Evolutionary conservation across 2,797 vertebrate genomes (phyloP).

Genomic region (Rhyacichthys aspro): DNA sequence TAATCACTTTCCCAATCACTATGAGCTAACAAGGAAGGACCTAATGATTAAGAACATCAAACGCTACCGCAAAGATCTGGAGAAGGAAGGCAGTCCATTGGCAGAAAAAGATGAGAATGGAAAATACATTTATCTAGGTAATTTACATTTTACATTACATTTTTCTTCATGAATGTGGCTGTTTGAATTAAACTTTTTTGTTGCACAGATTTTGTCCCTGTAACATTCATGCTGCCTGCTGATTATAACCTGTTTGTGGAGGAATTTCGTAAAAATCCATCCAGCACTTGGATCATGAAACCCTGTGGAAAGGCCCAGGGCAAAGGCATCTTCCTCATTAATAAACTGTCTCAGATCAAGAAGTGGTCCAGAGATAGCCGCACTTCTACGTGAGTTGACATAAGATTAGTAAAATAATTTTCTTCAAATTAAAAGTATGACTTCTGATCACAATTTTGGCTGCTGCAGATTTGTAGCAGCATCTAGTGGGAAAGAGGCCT

Average conservation of each 20-base stretch:
- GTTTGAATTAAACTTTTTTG: neutral
- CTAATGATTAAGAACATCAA: conserved; percentile 99
- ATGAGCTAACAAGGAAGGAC: conserved; percentile 96
- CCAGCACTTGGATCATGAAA: conserved; percentile 99
- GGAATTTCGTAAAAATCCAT: conserved; percentile 96
- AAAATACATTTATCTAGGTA: conserved; percentile 95
- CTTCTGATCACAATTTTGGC: conserved; percentile 1
- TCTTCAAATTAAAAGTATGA: neutral
- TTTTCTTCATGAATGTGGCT: neutral
- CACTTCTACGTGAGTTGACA: conserved; percentile 89
- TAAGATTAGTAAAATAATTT: neutral
- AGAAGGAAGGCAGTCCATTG: conserved; percentile 92
- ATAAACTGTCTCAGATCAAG: conserved; percentile 98
- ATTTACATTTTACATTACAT: neutral
- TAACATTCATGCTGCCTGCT: conserved; percentile 97
- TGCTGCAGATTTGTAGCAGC: conserved; percentile 87
- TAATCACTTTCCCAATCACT: conserved; percentile 99
- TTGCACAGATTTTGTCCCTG: conserved; percentile 91
- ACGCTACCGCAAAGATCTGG: conserved; percentile 93
- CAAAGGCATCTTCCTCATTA: conserved; percentile 98
- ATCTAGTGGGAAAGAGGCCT: conserved; percentile 91
- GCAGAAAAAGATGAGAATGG: conserved; percentile 97
- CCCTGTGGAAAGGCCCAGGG: conserved; percentile 98
- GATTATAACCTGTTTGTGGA: conserved; percentile 99
- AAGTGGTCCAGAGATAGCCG: conserved; percentile 99